Percentiles rank a stretch among this genome's conserved stretches.
Evolutionary conservation across 2,797 vertebrate genomes (phyloP).

Genomic region (Euthynnus affinis): DNA sequence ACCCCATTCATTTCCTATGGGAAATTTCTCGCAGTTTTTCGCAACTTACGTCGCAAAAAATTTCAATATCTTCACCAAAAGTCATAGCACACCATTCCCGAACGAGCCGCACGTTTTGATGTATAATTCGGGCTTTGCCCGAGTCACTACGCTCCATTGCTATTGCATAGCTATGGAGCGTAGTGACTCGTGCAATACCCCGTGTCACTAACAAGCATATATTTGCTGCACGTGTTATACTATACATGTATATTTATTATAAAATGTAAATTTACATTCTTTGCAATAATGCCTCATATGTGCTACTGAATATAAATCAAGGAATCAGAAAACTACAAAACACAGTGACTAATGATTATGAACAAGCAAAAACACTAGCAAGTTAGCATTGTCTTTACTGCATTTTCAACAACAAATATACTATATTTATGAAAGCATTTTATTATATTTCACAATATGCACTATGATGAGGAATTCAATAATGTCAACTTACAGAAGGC

Average conservation of each 20-base stretch:
- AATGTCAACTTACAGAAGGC: background rate
- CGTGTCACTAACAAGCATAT: too few relatives aligned
- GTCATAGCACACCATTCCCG: too few relatives aligned
- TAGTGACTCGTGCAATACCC: too few relatives aligned
- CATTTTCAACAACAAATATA: conserved; percentile 2
- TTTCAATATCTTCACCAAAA: too few relatives aligned
- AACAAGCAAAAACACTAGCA: background rate
- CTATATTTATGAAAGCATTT: background rate
- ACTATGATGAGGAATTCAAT: background rate
- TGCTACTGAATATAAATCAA: background rate
- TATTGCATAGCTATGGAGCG: too few relatives aligned
- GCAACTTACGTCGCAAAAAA: too few relatives aligned
- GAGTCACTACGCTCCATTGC: too few relatives aligned
- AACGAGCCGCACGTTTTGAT: too few relatives aligned
- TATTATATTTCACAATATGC: background rate
- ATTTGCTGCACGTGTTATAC: background rate
- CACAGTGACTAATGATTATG: background rate
- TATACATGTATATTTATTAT: background rate
- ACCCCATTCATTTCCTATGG: too few relatives aligned
- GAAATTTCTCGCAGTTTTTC: too few relatives aligned
- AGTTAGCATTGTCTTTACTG: background rate
- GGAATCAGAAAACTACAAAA: background rate
- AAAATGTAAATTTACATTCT: background rate
- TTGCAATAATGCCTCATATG: background rate
- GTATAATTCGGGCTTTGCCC: too few relatives aligned